Conservation (phyloP, 2,113 vertebrate genomes). For the Scatophagus argus region DNA sequence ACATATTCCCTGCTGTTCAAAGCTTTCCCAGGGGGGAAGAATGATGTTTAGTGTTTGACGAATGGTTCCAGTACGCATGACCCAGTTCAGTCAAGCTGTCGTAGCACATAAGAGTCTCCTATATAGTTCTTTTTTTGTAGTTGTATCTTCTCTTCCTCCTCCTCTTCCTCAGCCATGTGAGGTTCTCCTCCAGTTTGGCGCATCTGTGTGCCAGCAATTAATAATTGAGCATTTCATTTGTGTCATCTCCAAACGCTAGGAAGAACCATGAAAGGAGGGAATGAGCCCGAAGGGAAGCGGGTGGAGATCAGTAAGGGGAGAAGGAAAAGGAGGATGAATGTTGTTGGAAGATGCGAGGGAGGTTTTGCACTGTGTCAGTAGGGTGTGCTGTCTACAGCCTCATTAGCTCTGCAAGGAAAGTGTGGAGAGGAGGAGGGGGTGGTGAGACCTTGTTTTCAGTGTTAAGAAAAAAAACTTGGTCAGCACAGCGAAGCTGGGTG, state of each 20-base stretch:
- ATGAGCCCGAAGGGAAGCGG: slow-evolving; percentile 25
- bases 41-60: slow-evolving; percentile 54
- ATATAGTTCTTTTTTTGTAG: slow-evolving; percentile 39
- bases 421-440: slow-evolving; percentile 33
- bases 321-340: neutral
- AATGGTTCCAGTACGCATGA: slow-evolving; percentile 66
- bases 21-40: slow-evolving; percentile 25
- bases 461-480: slow-evolving; percentile 34
- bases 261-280: slow-evolving; percentile 21
- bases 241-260: slow-evolving; percentile 30
- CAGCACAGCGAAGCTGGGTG: slow-evolving; percentile 37
- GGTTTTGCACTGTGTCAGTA: slow-evolving; percentile 50
- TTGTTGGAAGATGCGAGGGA: slow-evolving; percentile 1
- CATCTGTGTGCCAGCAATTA: slow-evolving; percentile 56
- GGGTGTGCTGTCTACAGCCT: slow-evolving; percentile 59
- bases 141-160: slow-evolving; percentile 29
- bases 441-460: slow-evolving; percentile 49
- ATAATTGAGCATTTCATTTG: slow-evolving; percentile 70
- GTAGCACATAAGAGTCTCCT: slow-evolving; percentile 46
- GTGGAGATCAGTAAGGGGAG: slow-evolving; percentile 25
- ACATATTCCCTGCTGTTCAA: slow-evolving; percentile 40
- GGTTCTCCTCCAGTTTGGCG: slow-evolving; percentile 24
- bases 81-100: slow-evolving; percentile 84
- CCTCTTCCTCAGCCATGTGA: slow-evolving; percentile 8
- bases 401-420: slow-evolving; percentile 47